Conservation (phyloP, 1,140 invertebrate genomes). For the Macrocentrus cingulum region DNA sequence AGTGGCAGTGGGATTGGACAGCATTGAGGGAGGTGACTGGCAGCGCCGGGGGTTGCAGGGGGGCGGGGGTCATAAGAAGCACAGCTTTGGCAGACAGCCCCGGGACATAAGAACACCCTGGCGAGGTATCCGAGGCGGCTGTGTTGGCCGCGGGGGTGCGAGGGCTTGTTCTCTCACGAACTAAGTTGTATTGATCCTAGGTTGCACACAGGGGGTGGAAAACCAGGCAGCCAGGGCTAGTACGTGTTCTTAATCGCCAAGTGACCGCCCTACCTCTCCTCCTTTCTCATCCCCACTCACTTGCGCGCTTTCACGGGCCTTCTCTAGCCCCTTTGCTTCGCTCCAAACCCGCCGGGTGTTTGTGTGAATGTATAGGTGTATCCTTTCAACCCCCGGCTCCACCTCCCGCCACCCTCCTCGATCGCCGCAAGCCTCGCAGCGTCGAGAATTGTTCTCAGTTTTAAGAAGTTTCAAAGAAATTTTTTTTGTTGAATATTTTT, state of each 20-base stretch:
- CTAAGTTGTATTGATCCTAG: slow-evolving; percentile 61
- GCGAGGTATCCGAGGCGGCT: slow-evolving; percentile 42
- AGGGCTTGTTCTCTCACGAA: slow-evolving; percentile 40
- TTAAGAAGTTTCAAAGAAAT: slow-evolving; percentile 5
- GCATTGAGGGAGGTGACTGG: no score
- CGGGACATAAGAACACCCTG: slow-evolving; percentile 58
- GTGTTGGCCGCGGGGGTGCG: slow-evolving; percentile 33
- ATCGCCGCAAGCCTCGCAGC: background rate
- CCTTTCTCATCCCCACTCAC: slow-evolving; percentile 41
- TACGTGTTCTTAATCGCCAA: slow-evolving; percentile 63
- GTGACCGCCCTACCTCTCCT: slow-evolving; percentile 56
- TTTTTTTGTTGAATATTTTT: background rate
- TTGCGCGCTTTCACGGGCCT: slow-evolving; percentile 21
- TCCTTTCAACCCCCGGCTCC: background rate
- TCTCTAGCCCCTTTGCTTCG: slow-evolving; percentile 26
- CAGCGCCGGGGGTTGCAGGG: no score
- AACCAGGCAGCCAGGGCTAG: slow-evolving; percentile 58
- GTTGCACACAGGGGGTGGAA: slow-evolving; percentile 51
- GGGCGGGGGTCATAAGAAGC: slow-evolving; percentile 46
- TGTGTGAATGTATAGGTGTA: background rate
- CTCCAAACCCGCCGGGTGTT: background rate
- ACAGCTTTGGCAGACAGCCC: slow-evolving; percentile 49
- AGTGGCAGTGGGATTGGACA: slow-evolving; percentile 24
- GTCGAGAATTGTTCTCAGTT: background rate
- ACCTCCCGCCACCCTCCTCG: background rate